phyloP scores from a whole-genome alignment of 2,113 vertebrate species.

The Pluvianellus socialis region DNA sequence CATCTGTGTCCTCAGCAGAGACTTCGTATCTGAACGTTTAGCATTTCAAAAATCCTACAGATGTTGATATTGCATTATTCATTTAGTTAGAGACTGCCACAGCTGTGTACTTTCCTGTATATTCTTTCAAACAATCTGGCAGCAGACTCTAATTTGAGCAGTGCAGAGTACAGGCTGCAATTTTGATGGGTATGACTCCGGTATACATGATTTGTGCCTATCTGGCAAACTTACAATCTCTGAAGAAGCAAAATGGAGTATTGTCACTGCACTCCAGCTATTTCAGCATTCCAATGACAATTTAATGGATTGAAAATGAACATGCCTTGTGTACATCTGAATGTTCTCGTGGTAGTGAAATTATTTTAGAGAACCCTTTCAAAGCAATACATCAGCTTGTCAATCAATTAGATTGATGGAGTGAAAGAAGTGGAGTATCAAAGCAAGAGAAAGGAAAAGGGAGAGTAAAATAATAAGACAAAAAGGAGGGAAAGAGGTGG shows the following conservation, averaged over 20 bases:
- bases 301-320: neutral
- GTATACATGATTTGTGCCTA: neutral
- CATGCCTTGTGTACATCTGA: neutral
- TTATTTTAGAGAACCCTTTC: neutral
- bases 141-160: slow-evolving; percentile 37
- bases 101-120: slow-evolving; percentile 55
- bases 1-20: slow-evolving; percentile 40
- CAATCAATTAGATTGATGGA: neutral
- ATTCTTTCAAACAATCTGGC: slow-evolving; percentile 58
- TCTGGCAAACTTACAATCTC: neutral
- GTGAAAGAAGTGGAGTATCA: neutral
- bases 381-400: neutral
- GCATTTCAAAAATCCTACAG: slow-evolving; percentile 65
- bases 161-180: neutral
- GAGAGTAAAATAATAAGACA: neutral
- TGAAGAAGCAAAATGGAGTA: neutral
- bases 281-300: neutral
- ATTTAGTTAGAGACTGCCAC: slow-evolving; percentile 25
- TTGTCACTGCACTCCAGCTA: neutral
- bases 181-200: neutral
- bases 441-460: neutral
- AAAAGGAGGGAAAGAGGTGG: neutral
- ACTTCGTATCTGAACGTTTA: slow-evolving; percentile 37
- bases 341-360: neutral
- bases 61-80: slow-evolving; percentile 70